Percentiles rank a stretch among this genome's conserved stretches.
Evolutionary conservation across 2,113 vertebrate species (phyloP).

Genomic region (Numida meleagris): DNA sequence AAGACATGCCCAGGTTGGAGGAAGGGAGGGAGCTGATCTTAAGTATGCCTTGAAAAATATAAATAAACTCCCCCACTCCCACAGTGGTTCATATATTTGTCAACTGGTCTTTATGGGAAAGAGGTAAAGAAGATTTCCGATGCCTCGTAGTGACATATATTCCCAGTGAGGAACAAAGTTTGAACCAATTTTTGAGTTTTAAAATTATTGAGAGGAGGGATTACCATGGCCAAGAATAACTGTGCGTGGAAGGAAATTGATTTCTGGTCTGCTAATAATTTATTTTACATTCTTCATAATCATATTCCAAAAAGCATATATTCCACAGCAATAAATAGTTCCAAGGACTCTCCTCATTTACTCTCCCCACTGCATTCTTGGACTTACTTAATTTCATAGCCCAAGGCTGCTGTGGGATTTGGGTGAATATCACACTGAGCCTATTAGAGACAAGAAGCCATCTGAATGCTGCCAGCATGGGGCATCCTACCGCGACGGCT

Average conservation of each 20-base stretch:
- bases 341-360: not conserved
- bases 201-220: not conserved
- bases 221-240: not conserved
- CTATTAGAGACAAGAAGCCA: not conserved
- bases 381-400: constrained; percentile 6
- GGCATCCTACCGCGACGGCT: not conserved
- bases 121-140: not conserved
- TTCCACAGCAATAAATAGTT: not conserved
- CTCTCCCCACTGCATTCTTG: not conserved
- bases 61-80: not conserved
- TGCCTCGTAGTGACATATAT: not conserved
- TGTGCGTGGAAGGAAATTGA: not conserved
- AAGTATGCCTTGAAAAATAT: not conserved
- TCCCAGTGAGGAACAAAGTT: not conserved
- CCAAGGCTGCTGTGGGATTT: not conserved
- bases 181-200: constrained; percentile 3
- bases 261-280: constrained; percentile 6
- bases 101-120: not conserved
- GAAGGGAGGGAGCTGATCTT: not conserved
- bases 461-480: not conserved
- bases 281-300: not conserved
- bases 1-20: not conserved
- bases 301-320: not conserved
- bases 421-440: not conserved
- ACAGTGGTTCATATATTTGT: not conserved